phyloP scores from a whole-genome alignment of 1,140 invertebrate species.

The Caenorhabditis briggsae region DNA sequence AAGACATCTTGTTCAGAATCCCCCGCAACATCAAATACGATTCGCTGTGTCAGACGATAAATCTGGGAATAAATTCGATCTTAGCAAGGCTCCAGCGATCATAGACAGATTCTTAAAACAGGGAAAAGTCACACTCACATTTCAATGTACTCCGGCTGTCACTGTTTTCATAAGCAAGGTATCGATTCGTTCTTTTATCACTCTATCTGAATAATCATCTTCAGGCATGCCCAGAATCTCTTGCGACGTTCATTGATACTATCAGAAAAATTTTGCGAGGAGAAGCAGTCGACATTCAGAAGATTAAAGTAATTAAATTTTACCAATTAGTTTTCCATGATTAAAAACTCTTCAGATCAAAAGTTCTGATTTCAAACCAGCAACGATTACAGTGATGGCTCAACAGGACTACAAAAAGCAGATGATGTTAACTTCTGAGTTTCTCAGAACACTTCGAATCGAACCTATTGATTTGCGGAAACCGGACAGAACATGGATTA shows the following conservation, averaged over 20 bases:
- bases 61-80: slow-evolving; percentile 17
- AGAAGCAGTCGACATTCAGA: slow-evolving; percentile 14
- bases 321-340: neutral
- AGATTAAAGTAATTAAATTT: neutral
- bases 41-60: slow-evolving; percentile 2
- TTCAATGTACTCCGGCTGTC: slow-evolving; percentile 4
- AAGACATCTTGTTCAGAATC: neutral
- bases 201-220: neutral
- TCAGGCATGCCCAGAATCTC: slow-evolving; percentile 8
- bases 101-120: neutral
- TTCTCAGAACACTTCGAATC: slow-evolving; percentile 18
- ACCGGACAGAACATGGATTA: neutral
- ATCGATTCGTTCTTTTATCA: neutral
- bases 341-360: neutral
- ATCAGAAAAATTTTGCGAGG: slow-evolving; percentile 9
- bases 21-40: slow-evolving; percentile 23
- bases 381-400: neutral
- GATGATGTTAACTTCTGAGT: neutral
- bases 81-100: slow-evolving; percentile 2
- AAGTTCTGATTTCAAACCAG: slow-evolving; percentile 31
- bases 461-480: slow-evolving; percentile 30
- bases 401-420: slow-evolving; percentile 6
- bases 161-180: slow-evolving; percentile 15
- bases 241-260: neutral
- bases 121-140: slow-evolving; percentile 16